These are phyloP conservation scores for Chamaetylas fuelleborni DNA, from an alignment of 2,113 vertebrate species.

Conservation along the genomic window DNA sequence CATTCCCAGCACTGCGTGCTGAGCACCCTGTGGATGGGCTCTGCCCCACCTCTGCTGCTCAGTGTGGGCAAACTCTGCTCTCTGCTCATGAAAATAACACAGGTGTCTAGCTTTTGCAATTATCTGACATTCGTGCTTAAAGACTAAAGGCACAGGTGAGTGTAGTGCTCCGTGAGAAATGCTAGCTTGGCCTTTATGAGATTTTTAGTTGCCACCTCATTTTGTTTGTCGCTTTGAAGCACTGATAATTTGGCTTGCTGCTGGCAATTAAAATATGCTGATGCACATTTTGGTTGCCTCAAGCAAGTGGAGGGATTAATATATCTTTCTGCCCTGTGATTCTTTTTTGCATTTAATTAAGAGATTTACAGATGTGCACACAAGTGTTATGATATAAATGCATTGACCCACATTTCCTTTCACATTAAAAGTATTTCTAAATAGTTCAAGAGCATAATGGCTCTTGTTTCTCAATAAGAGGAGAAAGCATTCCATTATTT, in stretches of 20 bases:
- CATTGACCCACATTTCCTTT: neutral
- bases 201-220: neutral
- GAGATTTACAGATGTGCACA: neutral
- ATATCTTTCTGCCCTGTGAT: neutral
- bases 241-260: neutral
- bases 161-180: neutral
- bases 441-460: neutral
- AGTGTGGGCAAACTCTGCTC: accelerated
- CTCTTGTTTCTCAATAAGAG: neutral
- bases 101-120: neutral
- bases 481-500: neutral
- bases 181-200: neutral
- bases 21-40: accelerated
- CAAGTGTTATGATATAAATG: neutral
- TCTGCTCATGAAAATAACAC: neutral
- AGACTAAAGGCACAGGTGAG: neutral
- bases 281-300: neutral
- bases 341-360: neutral
- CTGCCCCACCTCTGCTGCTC: neutral
- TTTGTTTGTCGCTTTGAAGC: neutral
- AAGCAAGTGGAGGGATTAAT: neutral
- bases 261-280: neutral
- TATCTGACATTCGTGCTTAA: accelerated
- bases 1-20: accelerated
- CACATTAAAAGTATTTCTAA: neutral